phyloP scores from a whole-genome alignment of 2,888 invertebrate genomes.

The Apeira syringaria region DNA sequence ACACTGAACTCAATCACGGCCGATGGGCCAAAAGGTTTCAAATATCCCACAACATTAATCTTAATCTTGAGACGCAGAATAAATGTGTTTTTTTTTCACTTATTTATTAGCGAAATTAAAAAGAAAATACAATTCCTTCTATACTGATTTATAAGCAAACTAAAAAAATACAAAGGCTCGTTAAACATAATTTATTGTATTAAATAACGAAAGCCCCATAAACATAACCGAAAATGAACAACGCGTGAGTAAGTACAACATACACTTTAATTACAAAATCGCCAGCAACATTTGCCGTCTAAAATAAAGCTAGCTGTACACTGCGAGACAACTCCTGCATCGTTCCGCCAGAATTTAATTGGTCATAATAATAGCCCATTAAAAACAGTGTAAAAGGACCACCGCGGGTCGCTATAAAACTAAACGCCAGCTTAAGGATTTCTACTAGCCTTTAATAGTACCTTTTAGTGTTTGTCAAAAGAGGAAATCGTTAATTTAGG shows the following conservation, averaged over 20 bases:
- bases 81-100: no score
- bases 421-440: conserved; percentile 52
- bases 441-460: conserved; percentile 61
- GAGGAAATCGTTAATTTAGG: conserved; percentile 11
- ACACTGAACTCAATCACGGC: no score
- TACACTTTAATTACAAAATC: not conserved
- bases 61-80: no score
- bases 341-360: conserved; percentile 69
- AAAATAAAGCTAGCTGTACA: conserved; percentile 24
- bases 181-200: no score
- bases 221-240: no score
- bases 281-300: conserved; percentile 4
- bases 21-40: no score
- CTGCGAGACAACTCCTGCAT: conserved; percentile 30
- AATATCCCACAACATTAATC: no score
- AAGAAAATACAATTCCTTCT: no score
- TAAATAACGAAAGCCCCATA: no score
- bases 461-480: conserved; percentile 33
- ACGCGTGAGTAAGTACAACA: not conserved
- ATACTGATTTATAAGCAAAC: no score
- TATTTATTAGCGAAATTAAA: no score
- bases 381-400: conserved; percentile 79
- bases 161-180: no score
- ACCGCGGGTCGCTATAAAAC: conserved; percentile 69
- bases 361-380: conserved; percentile 73